These are phyloP conservation scores for Acrocephalus arundinaceus DNA, from an alignment of 2,113 vertebrate genomes.

Conservation along the genomic window DNA sequence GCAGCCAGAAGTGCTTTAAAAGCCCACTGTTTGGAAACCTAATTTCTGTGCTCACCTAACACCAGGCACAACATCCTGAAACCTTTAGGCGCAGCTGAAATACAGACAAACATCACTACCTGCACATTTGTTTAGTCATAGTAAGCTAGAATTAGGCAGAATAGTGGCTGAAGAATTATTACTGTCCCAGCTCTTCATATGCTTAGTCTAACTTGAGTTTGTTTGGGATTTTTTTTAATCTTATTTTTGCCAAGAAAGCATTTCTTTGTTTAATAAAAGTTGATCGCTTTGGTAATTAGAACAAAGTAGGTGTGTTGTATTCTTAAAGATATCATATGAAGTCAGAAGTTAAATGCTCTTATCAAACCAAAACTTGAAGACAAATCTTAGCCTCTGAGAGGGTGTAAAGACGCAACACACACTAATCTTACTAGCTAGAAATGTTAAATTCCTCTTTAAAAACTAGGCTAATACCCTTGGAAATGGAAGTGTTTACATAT, in stretches of 20 bases:
- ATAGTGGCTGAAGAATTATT: background rate
- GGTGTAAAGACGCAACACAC: background rate
- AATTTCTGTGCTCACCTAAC: background rate
- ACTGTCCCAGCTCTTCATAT: background rate
- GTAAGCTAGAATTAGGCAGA: background rate
- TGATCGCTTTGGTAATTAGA: background rate
- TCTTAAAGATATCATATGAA: background rate
- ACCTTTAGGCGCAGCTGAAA: background rate
- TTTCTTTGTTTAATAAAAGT: background rate
- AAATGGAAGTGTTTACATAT: slow-evolving; percentile 34
- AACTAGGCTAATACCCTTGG: slow-evolving; percentile 38
- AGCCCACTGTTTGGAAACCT: background rate
- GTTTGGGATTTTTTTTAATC: background rate
- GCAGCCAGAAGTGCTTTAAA: background rate
- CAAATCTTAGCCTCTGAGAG: slow-evolving; percentile 7
- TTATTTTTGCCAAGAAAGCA: background rate
- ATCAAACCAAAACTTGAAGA: slow-evolving; percentile 22
- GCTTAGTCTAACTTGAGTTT: background rate
- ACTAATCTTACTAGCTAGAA: slow-evolving; percentile 31
- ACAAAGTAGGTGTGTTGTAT: background rate
- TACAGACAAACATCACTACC: background rate
- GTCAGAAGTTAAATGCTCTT: background rate
- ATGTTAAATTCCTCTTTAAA: slow-evolving; percentile 30
- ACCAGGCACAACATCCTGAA: background rate
- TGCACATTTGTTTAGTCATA: background rate